Evolutionary conservation across 2,888 invertebrate species (phyloP), one percentile per base, ranked within the genome.

Genomic region (Mallateleia sp.): DNA sequence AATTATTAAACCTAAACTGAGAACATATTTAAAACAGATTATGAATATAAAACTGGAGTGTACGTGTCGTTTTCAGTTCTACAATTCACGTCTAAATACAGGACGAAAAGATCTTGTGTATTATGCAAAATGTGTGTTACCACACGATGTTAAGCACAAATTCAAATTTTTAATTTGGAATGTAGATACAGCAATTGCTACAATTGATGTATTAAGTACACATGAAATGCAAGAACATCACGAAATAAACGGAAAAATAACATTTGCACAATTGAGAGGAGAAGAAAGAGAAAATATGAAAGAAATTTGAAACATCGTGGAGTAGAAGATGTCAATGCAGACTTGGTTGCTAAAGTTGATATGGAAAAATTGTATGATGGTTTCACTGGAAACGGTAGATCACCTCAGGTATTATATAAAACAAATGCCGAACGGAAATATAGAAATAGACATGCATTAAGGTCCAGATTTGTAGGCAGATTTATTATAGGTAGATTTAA

Each of bases 151-250:
- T 1, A 38, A 60, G 28, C 60, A 74, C 34, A n/a, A 6, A 24
- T 74, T 74, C 28, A 74, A 74, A 50, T 60, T 74, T 45, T 9
- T 22, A 22, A 34, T 69, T 15, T 69, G 69, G 52, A 54, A 52
- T 38, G 1, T 34, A 20, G 25, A 74, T 38, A 1, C 0, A 47
- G 24, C 62, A 18, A 7, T 32, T 11, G 52, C 25, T 8, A 32
- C 15, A 11, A 18, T 75, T n/a, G 34, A 45, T 20, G 20, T 75
- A 18, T 18, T 34, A 1, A 75, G 74, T 47, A 62, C 20, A 1
- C 62, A 62, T 25, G 15, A 9, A 18, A 0, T 75, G 14, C 62
- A 50, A 38, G 5, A 22, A 0, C 34, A 64, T 38, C 78, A 52
- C 28, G 32, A 50, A 32, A 15, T 5, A 34, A 9, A n/a, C 6